Base-by-base conservation (phyloP, 2,113 vertebrate genomes). In the Hiodon tergisus region DNA sequence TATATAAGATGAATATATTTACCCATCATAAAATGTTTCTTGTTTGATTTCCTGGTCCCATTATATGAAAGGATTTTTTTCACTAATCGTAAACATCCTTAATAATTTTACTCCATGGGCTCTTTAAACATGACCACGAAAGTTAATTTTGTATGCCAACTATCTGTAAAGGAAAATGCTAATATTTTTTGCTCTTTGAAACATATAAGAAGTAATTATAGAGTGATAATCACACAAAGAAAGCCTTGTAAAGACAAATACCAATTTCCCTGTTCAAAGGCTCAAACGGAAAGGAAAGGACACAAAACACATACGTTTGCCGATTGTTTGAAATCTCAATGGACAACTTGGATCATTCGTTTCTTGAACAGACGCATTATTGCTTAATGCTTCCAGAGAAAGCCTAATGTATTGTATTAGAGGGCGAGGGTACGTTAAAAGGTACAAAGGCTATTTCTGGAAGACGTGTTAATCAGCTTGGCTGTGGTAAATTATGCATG, bases 211-310 rank as follows among this genome's bases (percentile, higher is more conserved):
- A 52, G 54, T 69, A 75, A 75, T 75, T 58, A 69, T 75, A 69
- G 74, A 65, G 48, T 75, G 74, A 31, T 69, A 75, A 75, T 69
- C 69, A 69, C 57, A 69, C 60, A 52, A 46, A 75, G 74, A 57
- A 50, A 72, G 70, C 70, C 31, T 9, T 72, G 59, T 31, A 72
- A 72, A 72, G 57, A 62, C 74, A 75, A 75, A 75, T 68, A 75
- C 74, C 69, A 69, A 75, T 75, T 75, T 69, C 54, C 65, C 54
- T 75, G 65, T 75, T 75, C 16, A 69, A 75, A 69, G 74, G 69
- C 69, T 69, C 74, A 61, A 17, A 69, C 51, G 66, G 57, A n/a
- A 50, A 10, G 67, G n/a, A 68, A 17, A 8, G 60, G 65, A 75
- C 52, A 50, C 69, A 46, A 75, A 57, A 75, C 47, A 75, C 14